These are phyloP conservation scores for Himalopsyche phryganea DNA, from an alignment of 1,140 invertebrate species.

Conservation along the genomic window DNA sequence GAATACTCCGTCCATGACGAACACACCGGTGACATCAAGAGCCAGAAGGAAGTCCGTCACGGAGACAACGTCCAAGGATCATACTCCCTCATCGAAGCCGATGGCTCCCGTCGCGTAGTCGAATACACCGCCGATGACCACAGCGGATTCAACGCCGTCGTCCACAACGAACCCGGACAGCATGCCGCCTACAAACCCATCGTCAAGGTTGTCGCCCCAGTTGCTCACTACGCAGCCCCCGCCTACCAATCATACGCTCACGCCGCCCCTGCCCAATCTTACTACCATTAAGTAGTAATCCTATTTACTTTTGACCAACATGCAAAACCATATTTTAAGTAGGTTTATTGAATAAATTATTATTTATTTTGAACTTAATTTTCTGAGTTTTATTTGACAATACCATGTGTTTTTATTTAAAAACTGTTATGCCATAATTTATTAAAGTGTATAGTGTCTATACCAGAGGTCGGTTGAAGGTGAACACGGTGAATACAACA, in stretches of 20 bases:
- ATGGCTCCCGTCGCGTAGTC: conserved; percentile 67
- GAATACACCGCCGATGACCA: conserved; percentile 70
- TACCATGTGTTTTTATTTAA: too few relatives aligned
- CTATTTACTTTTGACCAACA: conserved; percentile 12
- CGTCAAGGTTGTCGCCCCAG: conserved; percentile 29
- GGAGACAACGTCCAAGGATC: conserved; percentile 57
- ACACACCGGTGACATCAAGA: conserved; percentile 58
- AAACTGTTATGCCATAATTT: too few relatives aligned
- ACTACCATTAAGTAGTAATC: conserved; percentile 21
- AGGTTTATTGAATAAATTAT: too few relatives aligned
- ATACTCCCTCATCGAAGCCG: conserved; percentile 59
- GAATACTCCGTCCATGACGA: conserved; percentile 55
- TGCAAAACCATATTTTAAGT: conserved; percentile 19
- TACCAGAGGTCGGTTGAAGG: too few relatives aligned
- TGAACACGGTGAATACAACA: too few relatives aligned
- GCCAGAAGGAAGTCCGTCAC: conserved; percentile 56
- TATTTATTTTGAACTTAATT: too few relatives aligned
- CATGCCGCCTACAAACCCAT: conserved; percentile 41
- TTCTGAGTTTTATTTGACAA: too few relatives aligned
- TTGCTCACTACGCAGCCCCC: conserved; percentile 27
- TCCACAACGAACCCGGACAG: conserved; percentile 55
- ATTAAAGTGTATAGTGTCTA: too few relatives aligned
- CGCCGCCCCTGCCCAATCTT: conserved; percentile 36
- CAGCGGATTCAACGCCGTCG: conserved; percentile 66
- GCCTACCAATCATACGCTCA: conserved; percentile 22